phyloP scores from a whole-genome alignment of 2,888 invertebrate species.

The Micropterix aruncella region DNA sequence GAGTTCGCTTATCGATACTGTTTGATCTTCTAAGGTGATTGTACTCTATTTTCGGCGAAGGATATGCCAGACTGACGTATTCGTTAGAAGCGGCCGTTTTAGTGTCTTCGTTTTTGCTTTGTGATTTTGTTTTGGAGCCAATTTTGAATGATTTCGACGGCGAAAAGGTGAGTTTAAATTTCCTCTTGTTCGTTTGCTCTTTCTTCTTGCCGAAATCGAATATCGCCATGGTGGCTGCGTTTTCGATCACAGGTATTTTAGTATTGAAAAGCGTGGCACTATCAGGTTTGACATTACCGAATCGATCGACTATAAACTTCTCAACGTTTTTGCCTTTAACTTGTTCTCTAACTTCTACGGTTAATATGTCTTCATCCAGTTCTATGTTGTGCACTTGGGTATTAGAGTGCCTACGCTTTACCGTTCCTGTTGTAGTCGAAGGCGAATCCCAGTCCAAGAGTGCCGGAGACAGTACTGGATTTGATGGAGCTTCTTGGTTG shows the following conservation, averaged over 20 bases:
- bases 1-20: conserved; percentile 23
- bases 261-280: conserved; percentile 7
- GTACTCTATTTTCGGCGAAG: conserved; percentile 27
- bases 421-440: conserved; percentile 55
- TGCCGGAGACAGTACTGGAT: no score
- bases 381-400: neutral
- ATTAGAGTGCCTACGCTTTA: conserved; percentile 45
- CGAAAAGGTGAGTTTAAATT: conserved; percentile 31
- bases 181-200: conserved; percentile 21
- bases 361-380: conserved; percentile 1
- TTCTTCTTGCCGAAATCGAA: no score
- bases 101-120: neutral
- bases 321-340: conserved; percentile 8
- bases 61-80: conserved; percentile 19
- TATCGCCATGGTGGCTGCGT: neutral
- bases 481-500: no score
- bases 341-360: neutral
- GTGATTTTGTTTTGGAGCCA: neutral
- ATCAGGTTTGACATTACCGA: conserved; percentile 10
- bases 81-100: conserved; percentile 24
- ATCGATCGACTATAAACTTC: conserved; percentile 10
- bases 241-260: neutral
- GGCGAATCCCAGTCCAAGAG: conserved; percentile 61
- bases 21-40: conserved; percentile 28
- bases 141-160: conserved; percentile 21